A percentile compares a stretch with the other conserved stretches of the same genome.
phyloP scores from a whole-genome alignment of 2,888 invertebrate genomes.

The Chymomyza procnemis region DNA sequence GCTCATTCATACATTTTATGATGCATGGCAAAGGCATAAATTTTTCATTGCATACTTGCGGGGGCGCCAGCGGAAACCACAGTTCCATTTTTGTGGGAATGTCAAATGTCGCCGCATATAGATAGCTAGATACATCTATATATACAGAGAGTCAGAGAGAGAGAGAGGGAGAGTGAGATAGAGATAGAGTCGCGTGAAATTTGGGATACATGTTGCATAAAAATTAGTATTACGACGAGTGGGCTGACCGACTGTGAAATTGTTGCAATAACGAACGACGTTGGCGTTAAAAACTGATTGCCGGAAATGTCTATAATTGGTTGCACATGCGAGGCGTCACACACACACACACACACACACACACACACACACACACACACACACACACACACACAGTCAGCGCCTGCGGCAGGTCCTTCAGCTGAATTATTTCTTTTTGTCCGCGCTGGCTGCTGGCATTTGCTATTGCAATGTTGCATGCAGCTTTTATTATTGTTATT shows the following conservation, averaged over 20 bases:
- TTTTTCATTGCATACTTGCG: constrained; percentile 48
- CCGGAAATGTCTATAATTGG: constrained; percentile 63
- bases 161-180: no score
- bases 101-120: not conserved
- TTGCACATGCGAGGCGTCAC: constrained; percentile 46
- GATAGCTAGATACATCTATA: no score
- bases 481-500: constrained; percentile 5
- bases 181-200: no score
- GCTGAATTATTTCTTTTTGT: not conserved
- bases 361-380: not conserved
- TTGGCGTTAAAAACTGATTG: constrained; percentile 64
- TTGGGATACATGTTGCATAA: not conserved
- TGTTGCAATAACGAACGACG: constrained; percentile 18
- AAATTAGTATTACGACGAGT: constrained; percentile 57
- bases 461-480: constrained; percentile 60
- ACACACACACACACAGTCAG: not conserved
- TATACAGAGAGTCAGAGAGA: no score
- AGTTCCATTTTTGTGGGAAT: constrained; percentile 1
- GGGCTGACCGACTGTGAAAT: constrained; percentile 8
- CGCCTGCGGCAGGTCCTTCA: not conserved
- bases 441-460: constrained; percentile 44
- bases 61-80: constrained; percentile 12
- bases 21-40: constrained; percentile 60
- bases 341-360: not conserved
- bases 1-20: constrained; percentile 42